Percentiles rank a stretch among this genome's conserved stretches.
phyloP scores from a whole-genome alignment of 2,888 invertebrate species.

The Caenorhabditis uteleia region DNA sequence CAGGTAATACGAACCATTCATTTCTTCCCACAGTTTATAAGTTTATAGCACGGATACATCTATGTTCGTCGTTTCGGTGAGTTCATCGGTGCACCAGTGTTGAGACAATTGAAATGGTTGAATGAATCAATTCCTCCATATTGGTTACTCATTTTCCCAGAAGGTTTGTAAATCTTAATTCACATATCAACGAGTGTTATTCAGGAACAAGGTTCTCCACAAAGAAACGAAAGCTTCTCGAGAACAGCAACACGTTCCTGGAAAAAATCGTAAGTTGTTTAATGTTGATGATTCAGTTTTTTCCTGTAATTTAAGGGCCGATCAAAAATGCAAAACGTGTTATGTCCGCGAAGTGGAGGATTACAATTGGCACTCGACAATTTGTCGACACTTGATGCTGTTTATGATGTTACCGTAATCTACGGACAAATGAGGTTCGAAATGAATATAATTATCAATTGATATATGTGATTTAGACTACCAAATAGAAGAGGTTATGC shows the following conservation, averaged over 20 bases:
- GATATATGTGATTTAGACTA: not conserved
- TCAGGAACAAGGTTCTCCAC: constrained; percentile 25
- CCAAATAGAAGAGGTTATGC: constrained; percentile 38
- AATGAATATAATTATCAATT: constrained; percentile 2
- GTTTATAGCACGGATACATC: constrained; percentile 61
- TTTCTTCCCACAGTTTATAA: not conserved
- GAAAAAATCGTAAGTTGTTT: constrained; percentile 5
- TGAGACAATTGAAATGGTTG: constrained; percentile 56
- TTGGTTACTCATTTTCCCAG: constrained; percentile 66
- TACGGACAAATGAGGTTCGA: constrained; percentile 60
- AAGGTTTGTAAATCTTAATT: constrained; percentile 33
- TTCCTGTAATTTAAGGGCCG: constrained; percentile 28
- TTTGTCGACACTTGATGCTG: constrained; percentile 51
- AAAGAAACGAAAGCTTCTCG: constrained; percentile 43
- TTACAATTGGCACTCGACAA: constrained; percentile 56
- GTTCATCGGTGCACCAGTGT: constrained; percentile 54
- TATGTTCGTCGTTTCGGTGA: constrained; percentile 64
- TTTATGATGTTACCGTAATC: constrained; percentile 66
- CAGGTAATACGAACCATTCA: constrained; percentile 41
- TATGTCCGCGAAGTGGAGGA: constrained; percentile 61
- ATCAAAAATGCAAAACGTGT: constrained; percentile 47
- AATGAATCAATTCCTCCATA: constrained; percentile 46
- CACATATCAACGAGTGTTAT: not conserved
- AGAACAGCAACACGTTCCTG: constrained; percentile 46
- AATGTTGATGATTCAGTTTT: not conserved